A percentile compares a stretch with the other conserved stretches of the same genome.
phyloP scores from a whole-genome alignment of 2,888 invertebrate species.

The Apamea sordens region DNA sequence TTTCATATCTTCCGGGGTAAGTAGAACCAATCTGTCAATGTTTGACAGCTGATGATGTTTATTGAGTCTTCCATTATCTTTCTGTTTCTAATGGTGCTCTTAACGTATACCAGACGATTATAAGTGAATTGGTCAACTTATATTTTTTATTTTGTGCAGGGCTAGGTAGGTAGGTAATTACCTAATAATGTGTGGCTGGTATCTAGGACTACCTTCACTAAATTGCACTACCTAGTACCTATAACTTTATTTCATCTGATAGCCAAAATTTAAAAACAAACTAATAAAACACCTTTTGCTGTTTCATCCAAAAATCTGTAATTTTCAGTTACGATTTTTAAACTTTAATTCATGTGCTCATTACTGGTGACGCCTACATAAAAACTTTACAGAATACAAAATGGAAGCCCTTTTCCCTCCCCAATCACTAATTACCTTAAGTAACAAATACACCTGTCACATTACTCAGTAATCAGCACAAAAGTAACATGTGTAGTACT shows the following conservation, averaged over 20 bases:
- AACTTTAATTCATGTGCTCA: neutral
- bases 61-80: neutral
- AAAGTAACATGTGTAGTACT: slow-evolving; percentile 50
- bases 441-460: slow-evolving; percentile 49
- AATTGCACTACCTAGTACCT: neutral
- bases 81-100: neutral
- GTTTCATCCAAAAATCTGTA: neutral
- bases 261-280: neutral
- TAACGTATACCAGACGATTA: neutral
- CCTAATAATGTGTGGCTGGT: neutral
- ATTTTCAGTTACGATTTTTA: neutral
- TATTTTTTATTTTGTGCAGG: neutral
- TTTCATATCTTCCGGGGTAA: slow-evolving; percentile 12
- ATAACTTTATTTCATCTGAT: neutral
- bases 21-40: slow-evolving; percentile 2
- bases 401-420: neutral
- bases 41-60: slow-evolving; percentile 14
- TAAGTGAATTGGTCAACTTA: neutral
- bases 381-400: neutral
- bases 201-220: neutral
- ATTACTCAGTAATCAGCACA: slow-evolving; percentile 61
- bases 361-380: neutral
- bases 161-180: neutral
- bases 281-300: neutral
- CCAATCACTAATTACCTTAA: slow-evolving; percentile 33